Conservation (phyloP, 2,888 invertebrate genomes). For the Plebejus melissa region DNA sequence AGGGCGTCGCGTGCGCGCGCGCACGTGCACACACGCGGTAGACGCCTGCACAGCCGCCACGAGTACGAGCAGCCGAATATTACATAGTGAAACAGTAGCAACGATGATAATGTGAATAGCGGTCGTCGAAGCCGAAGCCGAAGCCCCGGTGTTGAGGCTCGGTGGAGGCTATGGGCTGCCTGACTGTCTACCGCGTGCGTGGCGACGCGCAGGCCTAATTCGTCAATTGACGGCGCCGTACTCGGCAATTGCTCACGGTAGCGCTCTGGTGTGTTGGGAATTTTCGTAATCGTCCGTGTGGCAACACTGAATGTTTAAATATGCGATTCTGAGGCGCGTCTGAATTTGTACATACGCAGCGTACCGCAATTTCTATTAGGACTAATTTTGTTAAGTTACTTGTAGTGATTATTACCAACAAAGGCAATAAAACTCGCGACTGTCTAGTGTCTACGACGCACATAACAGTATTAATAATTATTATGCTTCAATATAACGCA, state of each 20-base stretch:
- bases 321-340: slow-evolving; percentile 7
- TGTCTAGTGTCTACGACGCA: background rate
- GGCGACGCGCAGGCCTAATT: slow-evolving; percentile 71
- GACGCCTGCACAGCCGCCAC: slow-evolving; percentile 29
- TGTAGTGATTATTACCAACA: background rate
- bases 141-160: background rate
- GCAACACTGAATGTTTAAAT: slow-evolving; percentile 29
- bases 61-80: slow-evolving; percentile 8
- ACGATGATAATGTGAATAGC: background rate
- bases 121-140: background rate
- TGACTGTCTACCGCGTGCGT: slow-evolving; percentile 46
- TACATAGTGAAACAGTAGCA: slow-evolving; percentile 19
- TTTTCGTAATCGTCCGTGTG: slow-evolving; percentile 34
- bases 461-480: too few species aligned
- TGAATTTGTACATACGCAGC: slow-evolving; percentile 17
- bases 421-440: background rate
- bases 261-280: slow-evolving; percentile 47
- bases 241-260: slow-evolving; percentile 74
- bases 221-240: slow-evolving; percentile 76
- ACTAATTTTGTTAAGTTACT: background rate
- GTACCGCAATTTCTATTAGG: background rate
- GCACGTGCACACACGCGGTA: slow-evolving; percentile 45
- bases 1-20: slow-evolving; percentile 64
- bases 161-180: slow-evolving; percentile 41
- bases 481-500: too few species aligned